phyloP scores from a whole-genome alignment of 2,797 vertebrate species.

The Threskiornis aethiopicus region DNA sequence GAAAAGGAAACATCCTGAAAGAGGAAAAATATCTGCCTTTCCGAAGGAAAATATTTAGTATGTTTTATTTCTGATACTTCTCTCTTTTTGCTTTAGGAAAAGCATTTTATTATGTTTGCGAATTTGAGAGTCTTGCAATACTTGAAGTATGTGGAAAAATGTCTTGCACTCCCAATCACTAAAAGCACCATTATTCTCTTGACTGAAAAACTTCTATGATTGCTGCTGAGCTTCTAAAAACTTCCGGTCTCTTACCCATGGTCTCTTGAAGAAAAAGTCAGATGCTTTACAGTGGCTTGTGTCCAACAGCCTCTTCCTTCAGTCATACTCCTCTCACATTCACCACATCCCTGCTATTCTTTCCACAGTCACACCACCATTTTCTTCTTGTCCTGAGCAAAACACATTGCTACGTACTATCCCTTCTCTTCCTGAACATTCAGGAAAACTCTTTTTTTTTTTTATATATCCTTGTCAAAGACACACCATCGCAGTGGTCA shows the following conservation, averaged over 20 bases:
- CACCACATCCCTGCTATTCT: neutral
- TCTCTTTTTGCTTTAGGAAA: neutral
- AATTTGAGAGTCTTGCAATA: neutral
- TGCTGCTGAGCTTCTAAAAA: neutral
- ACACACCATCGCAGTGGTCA: neutral
- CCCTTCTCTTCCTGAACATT: neutral
- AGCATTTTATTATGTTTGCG: neutral
- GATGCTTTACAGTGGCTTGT: neutral
- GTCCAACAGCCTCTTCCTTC: neutral
- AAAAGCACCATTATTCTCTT: neutral
- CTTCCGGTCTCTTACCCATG: neutral
- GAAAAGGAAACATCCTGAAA: neutral
- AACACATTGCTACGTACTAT: neutral
- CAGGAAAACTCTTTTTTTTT: neutral
- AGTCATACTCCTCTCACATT: neutral
- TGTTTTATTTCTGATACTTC: neutral
- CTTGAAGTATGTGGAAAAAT: neutral
- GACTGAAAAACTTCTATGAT: neutral
- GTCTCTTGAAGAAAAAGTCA: neutral
- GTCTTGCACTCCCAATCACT: neutral
- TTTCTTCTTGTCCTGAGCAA: neutral
- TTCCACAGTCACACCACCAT: neutral
- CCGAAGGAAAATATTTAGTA: neutral
- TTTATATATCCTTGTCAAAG: neutral
- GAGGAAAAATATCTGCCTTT: neutral